Conservation (phyloP, 2,888 invertebrate genomes). For the Petrolisthes manimaculis region DNA sequence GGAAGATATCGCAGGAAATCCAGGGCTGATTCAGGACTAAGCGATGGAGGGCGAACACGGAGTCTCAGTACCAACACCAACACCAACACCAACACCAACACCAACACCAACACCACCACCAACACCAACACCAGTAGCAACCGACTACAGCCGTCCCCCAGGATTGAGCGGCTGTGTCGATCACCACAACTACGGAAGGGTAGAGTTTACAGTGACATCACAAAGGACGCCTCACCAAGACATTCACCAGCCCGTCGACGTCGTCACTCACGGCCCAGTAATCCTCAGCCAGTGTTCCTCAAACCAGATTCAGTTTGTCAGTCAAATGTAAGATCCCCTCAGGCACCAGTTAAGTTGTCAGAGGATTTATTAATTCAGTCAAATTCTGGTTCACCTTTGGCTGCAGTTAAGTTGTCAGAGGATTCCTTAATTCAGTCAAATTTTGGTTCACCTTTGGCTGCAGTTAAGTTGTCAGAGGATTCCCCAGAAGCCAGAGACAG, state of each 20-base stretch:
- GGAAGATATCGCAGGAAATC: constrained; percentile 4
- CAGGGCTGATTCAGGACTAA: not conserved
- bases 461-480: too few species aligned
- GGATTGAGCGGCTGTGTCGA: constrained; percentile 38
- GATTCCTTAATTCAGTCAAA: not conserved
- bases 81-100: not conserved
- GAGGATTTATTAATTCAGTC: too few species aligned
- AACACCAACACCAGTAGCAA: not conserved
- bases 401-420: not conserved
- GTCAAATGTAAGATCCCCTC: not conserved
- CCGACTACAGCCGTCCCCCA: constrained; percentile 33
- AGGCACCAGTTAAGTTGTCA: not conserved
- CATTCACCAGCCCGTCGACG: constrained; percentile 31
- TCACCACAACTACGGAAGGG: constrained; percentile 46
- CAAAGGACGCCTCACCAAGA: constrained; percentile 19
- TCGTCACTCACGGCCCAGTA: constrained; percentile 18
- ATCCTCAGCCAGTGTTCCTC: constrained; percentile 21
- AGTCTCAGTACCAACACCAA: not conserved
- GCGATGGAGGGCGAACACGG: not conserved
- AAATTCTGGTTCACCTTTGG: constrained; percentile 6
- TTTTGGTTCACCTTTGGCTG: not conserved
- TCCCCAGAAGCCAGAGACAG: too few species aligned
- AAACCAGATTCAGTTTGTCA: not conserved
- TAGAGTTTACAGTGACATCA: constrained; percentile 13
- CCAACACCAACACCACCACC: not conserved